Evolutionary conservation across 1,140 invertebrate genomes (phyloP), one percentile per base, ranked within the genome.

Genomic region (Cydia amplana): DNA sequence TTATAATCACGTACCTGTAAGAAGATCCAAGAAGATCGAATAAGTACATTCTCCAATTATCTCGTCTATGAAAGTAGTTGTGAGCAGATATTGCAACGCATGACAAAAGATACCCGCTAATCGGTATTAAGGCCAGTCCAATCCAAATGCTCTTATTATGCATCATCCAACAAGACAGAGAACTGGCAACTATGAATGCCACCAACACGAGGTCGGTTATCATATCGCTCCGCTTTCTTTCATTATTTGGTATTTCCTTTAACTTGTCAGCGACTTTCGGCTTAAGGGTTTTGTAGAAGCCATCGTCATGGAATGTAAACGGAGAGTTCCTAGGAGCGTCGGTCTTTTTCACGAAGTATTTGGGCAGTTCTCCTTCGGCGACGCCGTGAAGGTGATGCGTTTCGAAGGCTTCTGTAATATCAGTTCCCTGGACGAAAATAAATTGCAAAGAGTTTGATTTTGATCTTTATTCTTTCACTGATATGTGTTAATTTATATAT

Each of bases 31-130:
- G 91, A 16, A 98, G 86, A 83, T 97, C 96, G 75, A 96, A 96
- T 49, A 96, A 95, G 83, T 96, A 97, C 95, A 97, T 97, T 64
- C 97, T 94, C 94, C 96, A 97, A 84, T 95, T 97, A 83, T 98
- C 95, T 23, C 93, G 94, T 81, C 95, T 94, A 85, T 98, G 97
- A 67, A 97, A 95, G 84, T 96, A 98, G 88, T 98, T 98, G 84
- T 98, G 97, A 0, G 95, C 94, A 23, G 92, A 93, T 36, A 95
- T 93, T 10, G 93, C 88, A 0, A 94, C 91, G 85, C 95, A 94
- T 32, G 91, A 88, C 0, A 97, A 84, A 25, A 94, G 87, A 4
- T 95, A 74, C 1, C 94, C 95, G 40, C 82, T 83, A 3, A 79
- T 2, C 4, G 88, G 12, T 23, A 84, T 87, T 3, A 85, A 76